Base-by-base conservation (phyloP, 2,113 vertebrate genomes). In the Coptodon bakossiorum region DNA sequence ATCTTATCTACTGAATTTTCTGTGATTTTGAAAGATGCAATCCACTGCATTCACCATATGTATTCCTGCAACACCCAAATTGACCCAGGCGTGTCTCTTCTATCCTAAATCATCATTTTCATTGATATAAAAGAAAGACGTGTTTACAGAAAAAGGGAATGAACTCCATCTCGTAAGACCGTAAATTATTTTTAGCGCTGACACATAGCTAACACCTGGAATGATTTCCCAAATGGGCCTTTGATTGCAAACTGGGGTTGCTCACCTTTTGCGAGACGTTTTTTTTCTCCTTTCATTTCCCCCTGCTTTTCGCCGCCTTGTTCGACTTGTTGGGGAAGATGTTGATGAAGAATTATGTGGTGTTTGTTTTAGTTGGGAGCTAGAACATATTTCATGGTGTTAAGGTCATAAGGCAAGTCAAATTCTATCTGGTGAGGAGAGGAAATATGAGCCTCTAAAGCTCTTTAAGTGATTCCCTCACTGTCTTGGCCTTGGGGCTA, bases 331-430 rank as follows among this genome's bases (percentile, higher is more conserved):
- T 91, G 86, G 84, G 82, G 87, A 94, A 88, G 86, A 93, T 93
- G 92, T 82, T 92, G 93, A 96, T 95, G 88, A 94, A 95, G 95
- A 96, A 92, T 92, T 95, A 96, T 96, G 95, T 85, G 91, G 85
- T 96, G 95, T 97, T 97, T 96, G 96, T 95, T 96, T 96, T 95
- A 91, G 92, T 96, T 95, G 45, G 91, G 91, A 93, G 92, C 83
- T 27, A 91, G 95, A 94, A 94, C 94, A 95, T 95, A 96, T 95
- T 96, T 96, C 94, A 95, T 53, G 34, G 91, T 52, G 90, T 88
- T 90, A 76, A 94, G 95, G 95, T 95, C 94, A 94, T 52, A 90
- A 91, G 93, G 86, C 85, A 56, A 91, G 88, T 85, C 82, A 80
- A 92, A 93, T 93, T 96, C 93, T 95, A 88, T 85, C 81, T 88